Evolutionary conservation across 2,113 vertebrate species (phyloP), one percentile per base, ranked within the genome.

Genomic region (Hippocampus mohnikei): DNA sequence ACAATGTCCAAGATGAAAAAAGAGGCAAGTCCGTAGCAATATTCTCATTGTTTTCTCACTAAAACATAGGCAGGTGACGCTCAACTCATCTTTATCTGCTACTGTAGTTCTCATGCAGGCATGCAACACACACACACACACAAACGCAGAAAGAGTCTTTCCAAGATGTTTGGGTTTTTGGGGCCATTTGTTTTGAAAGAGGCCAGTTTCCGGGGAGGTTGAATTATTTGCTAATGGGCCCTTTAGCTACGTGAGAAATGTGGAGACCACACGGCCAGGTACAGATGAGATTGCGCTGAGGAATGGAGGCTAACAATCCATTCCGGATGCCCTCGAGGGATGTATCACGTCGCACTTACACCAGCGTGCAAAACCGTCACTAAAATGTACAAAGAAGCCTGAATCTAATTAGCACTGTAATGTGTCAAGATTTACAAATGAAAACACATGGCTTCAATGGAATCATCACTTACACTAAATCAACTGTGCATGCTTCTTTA

Each of bases 261-360:
- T 40, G 69, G 52, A 61, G 79, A 84, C 81, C 85, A 82, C 82
- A 79, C 42, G 33, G 72, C 55, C 78, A 76, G 70, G 59, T 81
- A 81, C 33, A 74, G 70, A 83, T 59, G 74, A 80, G 62, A 67
- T 53, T 48, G 44, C 18, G 78, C 74, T 48, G n/a, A 85, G 68
- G 60, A 78, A 55, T 48, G 59, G 56, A 48, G 71, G 79, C 73
- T 61, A 67, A 73, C 63, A 42, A 68, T 61, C 50, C 75, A 76
- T 70, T 69, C 16, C 37, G 25, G 40, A 62, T 52, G 46, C 52
- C 69, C 67, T 60, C 44, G 13, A 65, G 75, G 78, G 68, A 29
- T 59, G 27, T 13, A 46, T 25, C n/a, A 15, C 41, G 27, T 46
- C 27, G 15, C 64, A 27, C 62, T 42, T 21, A 42, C 37, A 63